Evolutionary conservation across 2,797 vertebrate species (phyloP).

Genomic region (Setipinna tenuifilis): DNA sequence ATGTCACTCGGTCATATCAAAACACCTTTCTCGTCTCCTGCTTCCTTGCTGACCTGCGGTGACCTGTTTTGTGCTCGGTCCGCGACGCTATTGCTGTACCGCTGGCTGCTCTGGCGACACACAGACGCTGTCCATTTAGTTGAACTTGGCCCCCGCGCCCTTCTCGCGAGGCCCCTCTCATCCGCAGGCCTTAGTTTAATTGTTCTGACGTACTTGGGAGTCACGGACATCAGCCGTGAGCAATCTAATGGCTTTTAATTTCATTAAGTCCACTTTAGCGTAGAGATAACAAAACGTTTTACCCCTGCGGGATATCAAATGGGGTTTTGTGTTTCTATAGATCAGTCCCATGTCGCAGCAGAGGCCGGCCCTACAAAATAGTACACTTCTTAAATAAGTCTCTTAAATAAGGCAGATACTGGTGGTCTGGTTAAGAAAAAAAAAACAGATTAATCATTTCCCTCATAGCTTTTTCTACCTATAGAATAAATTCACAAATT

Average conservation of each 20-base stretch:
- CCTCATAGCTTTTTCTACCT: background rate
- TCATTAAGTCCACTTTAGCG: constrained; percentile 76
- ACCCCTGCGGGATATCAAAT: background rate
- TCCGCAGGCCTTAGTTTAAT: constrained; percentile 81
- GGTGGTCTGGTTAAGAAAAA: background rate
- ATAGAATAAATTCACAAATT: background rate
- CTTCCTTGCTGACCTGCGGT: constrained; percentile 45
- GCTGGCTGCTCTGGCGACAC: constrained; percentile 74
- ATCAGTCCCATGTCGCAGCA: background rate
- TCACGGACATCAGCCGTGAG: constrained; percentile 70
- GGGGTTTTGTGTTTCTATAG: background rate
- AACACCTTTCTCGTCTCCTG: constrained; percentile 28
- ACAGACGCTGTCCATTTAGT: constrained; percentile 73
- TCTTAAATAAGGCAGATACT: background rate
- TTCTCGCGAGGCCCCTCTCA: constrained; percentile 67
- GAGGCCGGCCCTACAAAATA: background rate
- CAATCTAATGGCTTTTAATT: constrained; percentile 81
- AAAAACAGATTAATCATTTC: background rate
- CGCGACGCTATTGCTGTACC: constrained; percentile 42
- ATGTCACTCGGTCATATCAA: constrained; percentile 14
- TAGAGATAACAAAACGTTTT: constrained; percentile 60
- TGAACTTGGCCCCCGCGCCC: constrained; percentile 67
- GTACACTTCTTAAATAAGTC: background rate
- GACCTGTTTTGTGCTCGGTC: constrained; percentile 53
- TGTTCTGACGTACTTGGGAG: constrained; percentile 79